Evolutionary conservation across 2,888 invertebrate genomes (phyloP).

Genomic region (Latrodectus elegans): DNA sequence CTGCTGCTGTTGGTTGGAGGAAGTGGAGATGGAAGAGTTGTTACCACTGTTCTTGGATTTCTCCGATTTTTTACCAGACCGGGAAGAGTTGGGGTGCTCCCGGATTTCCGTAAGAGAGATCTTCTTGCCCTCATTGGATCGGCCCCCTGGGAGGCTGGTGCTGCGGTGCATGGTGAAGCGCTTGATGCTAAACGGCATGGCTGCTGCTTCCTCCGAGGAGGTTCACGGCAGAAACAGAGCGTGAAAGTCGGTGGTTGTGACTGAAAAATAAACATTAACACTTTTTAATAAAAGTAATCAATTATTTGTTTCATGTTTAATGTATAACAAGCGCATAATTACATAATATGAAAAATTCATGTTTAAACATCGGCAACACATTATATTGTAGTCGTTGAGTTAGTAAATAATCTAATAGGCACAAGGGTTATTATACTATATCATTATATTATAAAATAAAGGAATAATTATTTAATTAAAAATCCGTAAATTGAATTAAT

Average conservation of each 20-base stretch:
- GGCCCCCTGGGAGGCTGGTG: conserved; percentile 62
- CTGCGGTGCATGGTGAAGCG: conserved; percentile 70
- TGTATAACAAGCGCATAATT: no score
- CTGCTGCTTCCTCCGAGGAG: conserved; percentile 23
- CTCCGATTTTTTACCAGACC: conserved; percentile 22
- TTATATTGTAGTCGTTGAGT: no score
- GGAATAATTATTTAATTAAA: no score
- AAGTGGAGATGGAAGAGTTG: conserved; percentile 13
- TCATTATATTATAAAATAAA: no score
- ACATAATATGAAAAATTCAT: no score
- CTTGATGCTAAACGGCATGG: conserved; percentile 71
- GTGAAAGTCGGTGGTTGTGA: neutral
- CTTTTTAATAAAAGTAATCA: no score
- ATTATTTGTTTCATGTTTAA: no score
- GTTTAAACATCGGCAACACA: no score
- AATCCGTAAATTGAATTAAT: no score
- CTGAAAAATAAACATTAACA: no score
- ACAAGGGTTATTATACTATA: no score
- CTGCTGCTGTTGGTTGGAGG: conserved; percentile 4
- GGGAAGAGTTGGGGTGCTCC: conserved; percentile 38
- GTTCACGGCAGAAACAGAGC: neutral
- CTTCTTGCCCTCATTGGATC: conserved; percentile 65
- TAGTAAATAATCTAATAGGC: no score
- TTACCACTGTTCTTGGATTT: conserved; percentile 3
- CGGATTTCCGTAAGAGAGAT: conserved; percentile 59